Conservation (phyloP, 1,140 invertebrate species). For the Scaptomyza hsui region DNA sequence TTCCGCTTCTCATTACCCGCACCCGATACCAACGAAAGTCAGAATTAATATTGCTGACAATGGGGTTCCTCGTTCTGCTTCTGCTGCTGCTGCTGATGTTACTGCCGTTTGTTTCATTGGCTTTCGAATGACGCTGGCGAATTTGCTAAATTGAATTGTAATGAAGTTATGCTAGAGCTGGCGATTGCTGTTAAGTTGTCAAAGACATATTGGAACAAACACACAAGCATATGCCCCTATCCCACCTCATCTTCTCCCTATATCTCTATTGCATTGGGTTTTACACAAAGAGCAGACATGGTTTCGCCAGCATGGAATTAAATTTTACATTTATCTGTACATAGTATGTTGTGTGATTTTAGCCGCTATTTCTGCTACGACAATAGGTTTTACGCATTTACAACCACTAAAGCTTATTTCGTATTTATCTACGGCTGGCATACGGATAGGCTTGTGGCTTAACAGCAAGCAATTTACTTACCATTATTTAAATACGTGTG, state of each 20-base stretch:
- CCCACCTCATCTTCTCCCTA: not conserved
- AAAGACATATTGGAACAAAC: conserved; percentile 9
- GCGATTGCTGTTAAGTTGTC: not conserved
- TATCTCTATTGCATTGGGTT: not conserved
- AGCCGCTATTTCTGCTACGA: not conserved
- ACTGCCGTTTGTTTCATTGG: conserved; percentile 17
- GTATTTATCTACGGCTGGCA: conserved; percentile 4
- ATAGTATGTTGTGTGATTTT: not conserved
- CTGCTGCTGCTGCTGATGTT: no score
- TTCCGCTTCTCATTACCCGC: no score
- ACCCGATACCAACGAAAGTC: not conserved
- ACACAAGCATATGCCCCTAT: not conserved
- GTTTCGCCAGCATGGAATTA: not conserved
- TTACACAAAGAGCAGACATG: not conserved
- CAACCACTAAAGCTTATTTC: conserved; percentile 1
- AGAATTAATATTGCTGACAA: conserved; percentile 20
- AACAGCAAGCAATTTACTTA: conserved; percentile 3
- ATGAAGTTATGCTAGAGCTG: conserved; percentile 12
- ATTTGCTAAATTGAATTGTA: conserved; percentile 40
- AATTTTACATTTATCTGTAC: not conserved
- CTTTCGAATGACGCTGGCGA: not conserved
- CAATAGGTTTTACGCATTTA: conserved; percentile 21
- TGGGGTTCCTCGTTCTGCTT: not conserved
- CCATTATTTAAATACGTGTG: not conserved
- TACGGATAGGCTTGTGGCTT: not conserved